Evolutionary conservation across 2,113 vertebrate species (phyloP).

Genomic region (Cyphomyrus plagiostoma): DNA sequence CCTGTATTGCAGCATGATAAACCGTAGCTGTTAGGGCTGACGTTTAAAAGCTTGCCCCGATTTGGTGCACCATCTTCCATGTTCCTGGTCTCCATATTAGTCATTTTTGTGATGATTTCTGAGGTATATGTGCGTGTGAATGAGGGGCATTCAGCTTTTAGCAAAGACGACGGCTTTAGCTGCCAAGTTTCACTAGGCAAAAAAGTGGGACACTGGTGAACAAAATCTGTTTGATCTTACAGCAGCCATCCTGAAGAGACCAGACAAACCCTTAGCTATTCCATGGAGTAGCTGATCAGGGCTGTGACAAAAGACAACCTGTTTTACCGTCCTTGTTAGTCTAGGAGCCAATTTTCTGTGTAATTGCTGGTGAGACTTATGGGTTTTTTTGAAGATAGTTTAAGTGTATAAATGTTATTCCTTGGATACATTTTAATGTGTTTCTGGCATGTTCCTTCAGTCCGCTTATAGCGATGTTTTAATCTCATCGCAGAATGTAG

Average conservation of each 20-base stretch:
- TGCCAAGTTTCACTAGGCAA: neutral
- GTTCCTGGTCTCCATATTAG: neutral
- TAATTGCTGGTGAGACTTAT: neutral
- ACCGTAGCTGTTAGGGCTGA: neutral
- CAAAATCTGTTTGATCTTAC: neutral
- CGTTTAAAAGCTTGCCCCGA: neutral
- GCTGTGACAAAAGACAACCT: neutral
- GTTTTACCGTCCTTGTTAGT: neutral
- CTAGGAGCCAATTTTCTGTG: neutral
- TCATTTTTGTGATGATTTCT: neutral
- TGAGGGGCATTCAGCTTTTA: neutral
- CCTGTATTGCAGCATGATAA: neutral
- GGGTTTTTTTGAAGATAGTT: neutral
- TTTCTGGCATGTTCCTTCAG: neutral
- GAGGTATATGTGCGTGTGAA: neutral
- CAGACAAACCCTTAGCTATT: neutral
- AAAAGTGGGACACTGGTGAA: neutral
- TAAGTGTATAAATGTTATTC: constrained; percentile 3
- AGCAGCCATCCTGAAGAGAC: neutral
- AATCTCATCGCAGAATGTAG: neutral
- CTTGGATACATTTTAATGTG: neutral
- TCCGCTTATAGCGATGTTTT: neutral
- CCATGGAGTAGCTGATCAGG: neutral
- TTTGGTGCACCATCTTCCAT: neutral
- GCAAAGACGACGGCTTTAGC: neutral